phyloP scores from a whole-genome alignment of 1,140 invertebrate genomes.

The Drosophila neocordata region DNA sequence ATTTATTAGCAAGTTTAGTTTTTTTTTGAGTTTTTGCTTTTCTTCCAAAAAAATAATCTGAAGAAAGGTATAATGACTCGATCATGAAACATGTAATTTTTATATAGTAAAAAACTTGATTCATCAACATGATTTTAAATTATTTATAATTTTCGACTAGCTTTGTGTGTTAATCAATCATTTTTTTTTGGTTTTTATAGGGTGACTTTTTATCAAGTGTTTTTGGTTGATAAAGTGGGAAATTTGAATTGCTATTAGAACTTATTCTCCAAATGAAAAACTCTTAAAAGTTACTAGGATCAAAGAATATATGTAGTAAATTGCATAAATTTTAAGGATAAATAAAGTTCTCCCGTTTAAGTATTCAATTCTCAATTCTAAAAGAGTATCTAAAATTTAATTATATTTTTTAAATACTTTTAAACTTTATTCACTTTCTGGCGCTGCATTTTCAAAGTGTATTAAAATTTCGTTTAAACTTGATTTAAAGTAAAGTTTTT shows the following conservation, averaged over 20 bases:
- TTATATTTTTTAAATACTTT: no score
- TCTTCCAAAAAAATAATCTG: slow-evolving; percentile 1
- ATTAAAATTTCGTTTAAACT: slow-evolving; percentile 33
- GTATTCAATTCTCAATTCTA: no score
- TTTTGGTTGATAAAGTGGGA: no score
- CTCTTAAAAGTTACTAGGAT: no score
- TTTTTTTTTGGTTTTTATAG: slow-evolving; percentile 9
- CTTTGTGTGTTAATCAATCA: neutral
- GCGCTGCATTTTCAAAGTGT: slow-evolving; percentile 28
- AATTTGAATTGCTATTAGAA: no score
- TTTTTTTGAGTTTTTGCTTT: neutral
- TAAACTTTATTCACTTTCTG: neutral
- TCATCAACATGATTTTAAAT: neutral
- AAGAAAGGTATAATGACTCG: slow-evolving; percentile 51
- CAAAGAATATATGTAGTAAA: no score
- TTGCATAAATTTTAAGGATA: no score
- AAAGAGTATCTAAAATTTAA: no score
- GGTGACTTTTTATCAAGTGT: slow-evolving; percentile 13
- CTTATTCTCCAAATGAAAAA: no score
- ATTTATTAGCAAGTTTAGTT: slow-evolving; percentile 51
- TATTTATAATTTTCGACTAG: neutral
- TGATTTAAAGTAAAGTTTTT: slow-evolving; percentile 25
- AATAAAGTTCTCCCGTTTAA: no score
- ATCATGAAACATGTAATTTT: slow-evolving; percentile 43
- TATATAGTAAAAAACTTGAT: neutral